Conservation (phyloP, 92 coral and sea anemone species). For the Epizoanthus fatuus region DNA sequence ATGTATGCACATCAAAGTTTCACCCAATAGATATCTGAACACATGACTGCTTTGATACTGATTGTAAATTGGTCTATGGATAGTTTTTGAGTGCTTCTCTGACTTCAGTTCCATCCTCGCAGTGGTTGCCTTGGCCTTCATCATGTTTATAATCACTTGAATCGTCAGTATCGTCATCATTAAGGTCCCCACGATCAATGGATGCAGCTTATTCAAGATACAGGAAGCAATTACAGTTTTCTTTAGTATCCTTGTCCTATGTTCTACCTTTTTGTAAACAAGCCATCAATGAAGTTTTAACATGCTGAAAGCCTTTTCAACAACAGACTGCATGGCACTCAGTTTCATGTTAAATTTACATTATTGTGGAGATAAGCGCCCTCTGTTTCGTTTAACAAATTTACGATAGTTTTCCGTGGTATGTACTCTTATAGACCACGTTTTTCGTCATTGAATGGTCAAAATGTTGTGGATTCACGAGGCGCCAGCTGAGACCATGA, state of each 20-base stretch:
- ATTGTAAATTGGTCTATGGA: conserved; percentile 47
- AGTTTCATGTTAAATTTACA: conserved; percentile 51
- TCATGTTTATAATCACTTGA: conserved; percentile 45
- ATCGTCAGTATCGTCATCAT: conserved; percentile 23
- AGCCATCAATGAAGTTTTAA: conserved; percentile 54
- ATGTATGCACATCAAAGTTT: no score
- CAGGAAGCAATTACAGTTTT: conserved; percentile 67
- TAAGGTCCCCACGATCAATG: conserved; percentile 52
- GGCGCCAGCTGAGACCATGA: no score
- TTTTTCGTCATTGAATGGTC: no score
- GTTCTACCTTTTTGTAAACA: conserved; percentile 49
- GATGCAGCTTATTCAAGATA: conserved; percentile 49
- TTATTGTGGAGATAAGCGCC: conserved; percentile 56
- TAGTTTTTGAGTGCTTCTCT: conserved; percentile 47
- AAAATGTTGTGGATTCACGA: no score
- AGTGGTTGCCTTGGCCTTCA: conserved; percentile 26
- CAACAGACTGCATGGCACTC: conserved; percentile 59
- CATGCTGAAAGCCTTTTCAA: conserved; percentile 66
- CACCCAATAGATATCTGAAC: no score
- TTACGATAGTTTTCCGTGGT: no score
- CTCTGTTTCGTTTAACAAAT: conserved; percentile 15
- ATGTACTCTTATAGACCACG: no score
- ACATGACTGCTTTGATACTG: background rate
- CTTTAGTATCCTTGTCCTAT: conserved; percentile 48
- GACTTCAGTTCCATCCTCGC: conserved; percentile 50